Evolutionary conservation across 2,113 vertebrate genomes (phyloP), one percentile per base, ranked within the genome.

Genomic region (cat (Felis catus)): DNA sequence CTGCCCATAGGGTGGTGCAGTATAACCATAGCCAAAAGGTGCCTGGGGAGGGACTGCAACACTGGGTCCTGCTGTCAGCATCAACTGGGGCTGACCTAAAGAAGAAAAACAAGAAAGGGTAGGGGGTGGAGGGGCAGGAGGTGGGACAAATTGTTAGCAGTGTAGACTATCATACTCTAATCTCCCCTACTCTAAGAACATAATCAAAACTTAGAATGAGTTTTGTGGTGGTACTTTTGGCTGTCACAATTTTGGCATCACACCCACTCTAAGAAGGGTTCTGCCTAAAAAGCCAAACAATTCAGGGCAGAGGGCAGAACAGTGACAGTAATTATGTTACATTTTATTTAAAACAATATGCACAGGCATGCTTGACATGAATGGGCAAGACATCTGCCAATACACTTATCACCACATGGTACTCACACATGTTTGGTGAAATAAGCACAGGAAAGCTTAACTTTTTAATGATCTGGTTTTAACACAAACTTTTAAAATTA

Each of bases 51-150:
- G 98, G 97, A 99, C 99, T 6, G 99, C 99, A 2, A 99, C 99
- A 58, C 99, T 99, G 98, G 99, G 99, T 97, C 99, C 99, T 0
- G 99, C 99, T 88, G 99, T 99, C 98, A 99, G 98, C 99, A 99
- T 99, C 80, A 99, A 99, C 98, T 99, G 99, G 7, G 99, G 99
- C 96, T 99, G 99, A 98, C 99, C 99, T 99, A 98, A 39, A 96
- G 71, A 55, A 95, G 23, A 63, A 66, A 95, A 96, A 66, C 29
- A 82, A 66, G 36, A 65, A 71, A 48, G 68, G 45, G 61, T 45
- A 27, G 15, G 48, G 68, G 97, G 83, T 31, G 1, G 58, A 96
- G 68, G 97, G 85, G 51, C 31, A 91, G 91, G 13, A 71, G 19
- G 58, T 21, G 31, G 36, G 68, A 95, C 41, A 96, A 65, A 78